These are phyloP conservation scores for Gambelia wislizenii DNA, from an alignment of 2,797 vertebrate species.

Conservation along the genomic window DNA sequence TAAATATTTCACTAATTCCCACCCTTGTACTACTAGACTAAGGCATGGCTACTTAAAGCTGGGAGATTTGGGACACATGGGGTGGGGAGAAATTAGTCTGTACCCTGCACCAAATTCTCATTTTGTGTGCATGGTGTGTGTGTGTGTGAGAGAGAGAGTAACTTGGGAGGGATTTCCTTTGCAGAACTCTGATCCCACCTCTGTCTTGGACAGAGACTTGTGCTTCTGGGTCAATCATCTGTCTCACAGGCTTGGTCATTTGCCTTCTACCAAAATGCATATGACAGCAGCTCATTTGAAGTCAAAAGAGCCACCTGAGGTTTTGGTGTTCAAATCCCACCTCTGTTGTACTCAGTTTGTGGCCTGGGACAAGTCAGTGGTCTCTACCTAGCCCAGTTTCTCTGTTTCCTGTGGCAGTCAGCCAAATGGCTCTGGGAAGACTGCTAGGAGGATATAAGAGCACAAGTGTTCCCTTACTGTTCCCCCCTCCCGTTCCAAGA, in stretches of 20 bases:
- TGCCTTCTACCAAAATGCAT: neutral
- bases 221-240: too few relatives aligned
- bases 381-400: neutral
- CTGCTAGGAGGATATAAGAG: neutral
- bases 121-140: neutral
- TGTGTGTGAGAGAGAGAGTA: too few relatives aligned
- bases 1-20: constrained; percentile 85
- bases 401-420: neutral
- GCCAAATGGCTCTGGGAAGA: neutral
- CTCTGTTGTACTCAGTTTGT: neutral
- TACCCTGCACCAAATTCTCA: constrained; percentile 17
- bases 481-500: neutral
- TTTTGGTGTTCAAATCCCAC: neutral
- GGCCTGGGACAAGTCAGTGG: neutral
- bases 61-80: constrained; percentile 46
- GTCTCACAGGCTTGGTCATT: neutral
- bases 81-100: constrained; percentile 64
- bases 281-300: neutral
- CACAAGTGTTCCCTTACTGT: neutral
- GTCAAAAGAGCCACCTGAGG: neutral
- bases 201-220: neutral
- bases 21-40: constrained; percentile 75
- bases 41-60: constrained; percentile 75
- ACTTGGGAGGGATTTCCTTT: neutral
- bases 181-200: neutral